A percentile compares a stretch with the other conserved stretches of the same genome.
These are phyloP conservation scores for Capromys pilorides DNA, from an alignment of 2,797 vertebrate species.

Conservation along the genomic window DNA sequence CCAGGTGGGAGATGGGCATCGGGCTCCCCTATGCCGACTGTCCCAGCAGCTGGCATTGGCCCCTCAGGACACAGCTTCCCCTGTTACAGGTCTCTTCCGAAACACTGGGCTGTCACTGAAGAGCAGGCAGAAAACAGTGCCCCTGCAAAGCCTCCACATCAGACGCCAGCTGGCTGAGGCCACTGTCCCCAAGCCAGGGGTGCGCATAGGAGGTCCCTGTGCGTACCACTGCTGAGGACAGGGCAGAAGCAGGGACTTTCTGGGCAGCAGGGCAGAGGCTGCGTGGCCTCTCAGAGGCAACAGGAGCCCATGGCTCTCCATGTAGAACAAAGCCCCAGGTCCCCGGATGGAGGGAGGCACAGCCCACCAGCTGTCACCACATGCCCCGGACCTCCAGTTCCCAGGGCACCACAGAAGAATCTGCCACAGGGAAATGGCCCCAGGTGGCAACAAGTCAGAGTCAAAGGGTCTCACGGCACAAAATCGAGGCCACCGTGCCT, in stretches of 20 bases:
- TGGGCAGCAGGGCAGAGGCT: neutral
- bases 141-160: neutral
- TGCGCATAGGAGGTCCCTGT: neutral
- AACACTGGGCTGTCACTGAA: neutral
- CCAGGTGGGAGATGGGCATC: neutral
- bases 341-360: neutral
- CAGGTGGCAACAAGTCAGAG: neutral
- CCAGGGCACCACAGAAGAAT: neutral
- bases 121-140: neutral
- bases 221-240: neutral
- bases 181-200: neutral
- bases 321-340: neutral
- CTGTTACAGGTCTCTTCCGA: too few species aligned
- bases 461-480: neutral
- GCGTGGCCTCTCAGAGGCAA: neutral
- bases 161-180: fast-evolving
- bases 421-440: neutral
- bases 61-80: fast-evolving
- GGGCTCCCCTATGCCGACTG: too few species aligned
- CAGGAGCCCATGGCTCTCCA: neutral
- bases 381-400: neutral
- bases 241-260: neutral
- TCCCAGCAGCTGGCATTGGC: neutral
- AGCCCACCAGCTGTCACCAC: neutral
- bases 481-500: fast-evolving